Percentiles rank a stretch among this genome's conserved stretches.
These are phyloP conservation scores for Hybos culiciformis DNA, from an alignment of 2,888 invertebrate species.

Conservation along the genomic window DNA sequence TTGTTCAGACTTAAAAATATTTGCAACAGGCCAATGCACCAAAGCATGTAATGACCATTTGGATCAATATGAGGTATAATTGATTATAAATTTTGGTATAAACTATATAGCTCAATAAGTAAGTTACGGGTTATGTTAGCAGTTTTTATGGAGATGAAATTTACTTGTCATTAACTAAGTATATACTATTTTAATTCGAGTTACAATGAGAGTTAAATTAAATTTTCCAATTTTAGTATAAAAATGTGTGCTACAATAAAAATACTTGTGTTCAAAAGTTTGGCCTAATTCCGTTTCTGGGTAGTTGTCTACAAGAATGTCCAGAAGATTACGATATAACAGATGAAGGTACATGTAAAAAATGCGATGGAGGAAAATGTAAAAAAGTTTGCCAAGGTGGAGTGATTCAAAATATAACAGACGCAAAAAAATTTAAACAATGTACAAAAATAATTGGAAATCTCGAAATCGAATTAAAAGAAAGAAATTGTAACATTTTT, in stretches of 20 bases:
- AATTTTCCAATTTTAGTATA: not conserved
- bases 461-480: conserved; percentile 41
- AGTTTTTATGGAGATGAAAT: not conserved
- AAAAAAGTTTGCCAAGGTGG: conserved; percentile 35
- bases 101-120: no score
- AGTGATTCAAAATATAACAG: conserved; percentile 40
- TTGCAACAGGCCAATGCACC: no score
- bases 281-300: not conserved
- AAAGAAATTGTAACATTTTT: conserved; percentile 19
- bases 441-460: conserved; percentile 58
- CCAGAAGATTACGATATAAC: conserved; percentile 34
- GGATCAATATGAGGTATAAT: no score
- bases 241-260: not conserved
- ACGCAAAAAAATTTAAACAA: conserved; percentile 43
- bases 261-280: not conserved
- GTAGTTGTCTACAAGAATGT: conserved; percentile 46
- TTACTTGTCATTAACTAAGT: not conserved
- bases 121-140: not conserved
- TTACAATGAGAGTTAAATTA: not conserved
- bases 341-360: conserved; percentile 20
- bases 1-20: no score
- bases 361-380: conserved; percentile 23
- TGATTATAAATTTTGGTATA: no score
- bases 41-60: no score
- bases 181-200: not conserved